A percentile compares a stretch with the other conserved stretches of the same genome.
Evolutionary conservation across 2,888 invertebrate genomes (phyloP).

Genomic region (Xylota segnis): DNA sequence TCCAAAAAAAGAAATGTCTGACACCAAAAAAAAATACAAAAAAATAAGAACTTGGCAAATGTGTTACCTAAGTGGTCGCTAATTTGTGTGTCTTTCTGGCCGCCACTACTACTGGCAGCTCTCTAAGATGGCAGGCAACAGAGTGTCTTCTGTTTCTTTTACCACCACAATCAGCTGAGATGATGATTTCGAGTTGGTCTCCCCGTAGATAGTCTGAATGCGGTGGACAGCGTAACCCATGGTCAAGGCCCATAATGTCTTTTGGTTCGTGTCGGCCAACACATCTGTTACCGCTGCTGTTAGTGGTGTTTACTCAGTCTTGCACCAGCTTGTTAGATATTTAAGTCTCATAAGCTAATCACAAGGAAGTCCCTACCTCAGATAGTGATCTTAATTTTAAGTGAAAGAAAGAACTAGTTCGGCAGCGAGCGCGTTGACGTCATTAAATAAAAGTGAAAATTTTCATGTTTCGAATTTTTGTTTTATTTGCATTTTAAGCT

Average conservation of each 20-base stretch:
- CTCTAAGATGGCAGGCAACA: conserved; percentile 9
- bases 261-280: conserved; percentile 36
- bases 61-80: conserved; percentile 6
- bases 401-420: conserved; percentile 22
- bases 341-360: background rate
- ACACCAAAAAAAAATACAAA: conserved; percentile 29
- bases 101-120: background rate
- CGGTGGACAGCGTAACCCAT: conserved; percentile 36
- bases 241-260: conserved; percentile 69
- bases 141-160: conserved; percentile 22
- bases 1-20: conserved; percentile 56
- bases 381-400: conserved; percentile 5
- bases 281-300: conserved; percentile 12
- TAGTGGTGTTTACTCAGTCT: background rate
- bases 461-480: conserved; percentile 17
- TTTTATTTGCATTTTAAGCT: conserved; percentile 54
- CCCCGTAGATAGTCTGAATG: conserved; percentile 23
- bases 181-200: conserved; percentile 4
- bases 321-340: background rate
- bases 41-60: conserved; percentile 26
- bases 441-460: conserved; percentile 67
- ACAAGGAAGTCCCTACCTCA: conserved; percentile 25
- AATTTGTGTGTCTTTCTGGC: conserved; percentile 1
- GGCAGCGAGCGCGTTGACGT: conserved; percentile 38
- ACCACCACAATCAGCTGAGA: conserved; percentile 46